Base-by-base conservation (phyloP, 2,888 invertebrate species). In the Ochropleura leucogaster region DNA sequence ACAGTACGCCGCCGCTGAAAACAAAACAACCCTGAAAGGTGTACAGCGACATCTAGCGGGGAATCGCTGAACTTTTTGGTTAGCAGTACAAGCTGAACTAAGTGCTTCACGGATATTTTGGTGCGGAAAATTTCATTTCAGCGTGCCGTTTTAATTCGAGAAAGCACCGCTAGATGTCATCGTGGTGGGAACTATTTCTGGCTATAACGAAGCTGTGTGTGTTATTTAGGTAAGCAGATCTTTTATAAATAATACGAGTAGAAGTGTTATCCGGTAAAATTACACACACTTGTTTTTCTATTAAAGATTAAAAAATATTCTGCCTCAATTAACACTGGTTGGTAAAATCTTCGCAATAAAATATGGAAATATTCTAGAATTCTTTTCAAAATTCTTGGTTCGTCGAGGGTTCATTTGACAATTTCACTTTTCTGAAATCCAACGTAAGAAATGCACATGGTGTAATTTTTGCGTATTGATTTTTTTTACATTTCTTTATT, bases 21-120 rank as follows among this genome's bases (percentile, higher is more conserved):
- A 96, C 96, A 96, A 96, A 96, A 96, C 96, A 96, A 94, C 90
- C 87, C 90, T 89, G 85, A 86, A 85, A 75, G 59, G 62, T 64
- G 53, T 46, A 63, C 64, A 66, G 89, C 79, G 94, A 79, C 93
- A 93, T 92, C 96, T 93, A 51, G 86, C 74, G 79, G 79, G 40
- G 8, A 4, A 4, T 0, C 0, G 5, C 0, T 10, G 89, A 90
- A 94, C 90, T 89, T 59, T 65, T 40, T 79, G 0, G 14, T 40
- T 10, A 16, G 20, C 30, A 30, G 3, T 30, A n/a, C 6, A 40
- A 7, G 10, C 14, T 10, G 10, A 44, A 20, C 51, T 5, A 0
- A 20, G 12, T 18, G 4, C 44, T 62, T 49, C 16, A n/a, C 12
- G 7, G 14, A 14, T 44, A 30, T 16, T 47, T 44, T 20, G 20